A percentile compares a stretch with the other conserved stretches of the same genome.
Conservation (phyloP, 2,888 invertebrate species). For the Euzophera pinguis region DNA sequence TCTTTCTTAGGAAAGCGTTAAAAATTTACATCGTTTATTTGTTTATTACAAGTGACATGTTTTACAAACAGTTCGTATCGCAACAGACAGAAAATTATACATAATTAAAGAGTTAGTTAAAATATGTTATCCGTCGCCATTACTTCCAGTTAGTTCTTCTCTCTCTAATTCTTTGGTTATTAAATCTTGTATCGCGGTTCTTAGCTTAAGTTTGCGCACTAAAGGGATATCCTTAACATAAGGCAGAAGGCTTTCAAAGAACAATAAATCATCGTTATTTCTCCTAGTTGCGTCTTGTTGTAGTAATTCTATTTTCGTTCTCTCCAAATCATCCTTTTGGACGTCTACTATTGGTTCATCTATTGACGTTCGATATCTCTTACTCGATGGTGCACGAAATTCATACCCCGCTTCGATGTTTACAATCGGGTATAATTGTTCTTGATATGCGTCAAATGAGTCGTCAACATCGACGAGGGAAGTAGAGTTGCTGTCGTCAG, state of each 20-base stretch:
- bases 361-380: constrained; percentile 19
- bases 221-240: constrained; percentile 28
- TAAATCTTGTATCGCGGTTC: constrained; percentile 31
- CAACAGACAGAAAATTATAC: no score
- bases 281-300: constrained; percentile 23
- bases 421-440: constrained; percentile 2
- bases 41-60: no score
- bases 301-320: constrained; percentile 21
- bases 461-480: constrained; percentile 2
- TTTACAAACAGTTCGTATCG: no score
- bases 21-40: no score
- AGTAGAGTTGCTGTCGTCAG: constrained; percentile 5
- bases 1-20: no score
- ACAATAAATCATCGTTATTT: constrained; percentile 28
- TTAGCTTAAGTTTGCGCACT: constrained; percentile 26
- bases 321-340: constrained; percentile 17
- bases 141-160: constrained; percentile 13
- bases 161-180: constrained; percentile 29
- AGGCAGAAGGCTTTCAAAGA: constrained; percentile 32
- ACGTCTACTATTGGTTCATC: constrained; percentile 17
- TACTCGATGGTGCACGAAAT: constrained; percentile 17
- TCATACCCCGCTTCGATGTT: constrained; percentile 3
- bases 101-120: no score
- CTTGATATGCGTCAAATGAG: constrained; percentile 4
- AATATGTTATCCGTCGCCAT: not conserved